phyloP scores from a whole-genome alignment of 2,113 vertebrate species.

The Callaeas wilsoni region DNA sequence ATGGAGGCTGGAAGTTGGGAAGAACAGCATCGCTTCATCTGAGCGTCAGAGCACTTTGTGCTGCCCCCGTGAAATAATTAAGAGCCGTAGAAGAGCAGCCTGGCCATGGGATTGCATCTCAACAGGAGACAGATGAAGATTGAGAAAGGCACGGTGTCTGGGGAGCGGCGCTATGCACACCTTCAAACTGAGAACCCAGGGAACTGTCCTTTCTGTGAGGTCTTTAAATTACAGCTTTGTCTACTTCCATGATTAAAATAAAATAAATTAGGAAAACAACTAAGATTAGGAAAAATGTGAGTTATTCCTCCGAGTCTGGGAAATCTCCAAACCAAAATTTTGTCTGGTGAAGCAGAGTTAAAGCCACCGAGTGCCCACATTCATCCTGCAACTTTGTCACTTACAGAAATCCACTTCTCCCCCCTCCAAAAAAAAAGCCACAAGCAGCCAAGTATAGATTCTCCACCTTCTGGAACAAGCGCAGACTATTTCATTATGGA shows the following conservation, averaged over 20 bases:
- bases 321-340: neutral
- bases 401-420: neutral
- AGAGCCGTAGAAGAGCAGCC: neutral
- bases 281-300: neutral
- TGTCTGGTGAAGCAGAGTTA: neutral
- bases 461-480: neutral
- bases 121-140: neutral
- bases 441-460: neutral
- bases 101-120: neutral
- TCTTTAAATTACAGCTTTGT: neutral
- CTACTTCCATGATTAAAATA: neutral
- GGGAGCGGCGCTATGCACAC: neutral
- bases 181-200: neutral
- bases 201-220: neutral
- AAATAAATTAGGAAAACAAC: neutral
- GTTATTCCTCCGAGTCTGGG: neutral
- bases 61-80: neutral
- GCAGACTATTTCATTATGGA: neutral
- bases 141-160: neutral
- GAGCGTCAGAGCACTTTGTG: neutral
- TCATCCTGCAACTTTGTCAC: neutral
- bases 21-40: accelerated
- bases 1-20: neutral
- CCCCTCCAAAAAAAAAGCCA: neutral
- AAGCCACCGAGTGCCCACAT: neutral